These are phyloP conservation scores for Ara ararauna DNA, from an alignment of 2,797 vertebrate species.

Conservation along the genomic window DNA sequence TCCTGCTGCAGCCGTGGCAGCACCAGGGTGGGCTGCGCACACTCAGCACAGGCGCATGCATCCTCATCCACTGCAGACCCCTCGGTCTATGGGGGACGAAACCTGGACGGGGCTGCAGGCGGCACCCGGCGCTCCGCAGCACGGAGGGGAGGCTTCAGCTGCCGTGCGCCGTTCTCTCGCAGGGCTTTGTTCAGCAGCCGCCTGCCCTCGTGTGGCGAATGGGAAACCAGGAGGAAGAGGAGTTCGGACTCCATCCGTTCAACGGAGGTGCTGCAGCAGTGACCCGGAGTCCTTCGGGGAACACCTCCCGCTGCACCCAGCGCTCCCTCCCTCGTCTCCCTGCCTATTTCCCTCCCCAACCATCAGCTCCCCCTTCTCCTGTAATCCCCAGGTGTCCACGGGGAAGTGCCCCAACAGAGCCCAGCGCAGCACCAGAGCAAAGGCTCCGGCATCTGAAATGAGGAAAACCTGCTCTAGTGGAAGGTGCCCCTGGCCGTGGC, in stretches of 20 bases:
- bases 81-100: not conserved
- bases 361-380: not conserved
- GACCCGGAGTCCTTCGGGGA: not conserved
- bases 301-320: not conserved
- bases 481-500: not conserved
- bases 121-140: not conserved
- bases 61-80: fast-evolving
- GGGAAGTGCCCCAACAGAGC: not conserved
- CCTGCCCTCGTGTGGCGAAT: conserved; percentile 78
- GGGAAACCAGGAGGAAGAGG: not conserved
- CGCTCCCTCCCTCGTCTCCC: not conserved
- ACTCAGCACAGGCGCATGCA: fast-evolving
- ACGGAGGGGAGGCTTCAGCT: no score
- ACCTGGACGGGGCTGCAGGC: not conserved
- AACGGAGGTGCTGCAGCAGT: fast-evolving
- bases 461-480: not conserved
- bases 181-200: conserved; percentile 65
- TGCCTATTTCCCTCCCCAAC: not conserved
- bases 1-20: not conserved
- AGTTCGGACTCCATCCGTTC: not conserved
- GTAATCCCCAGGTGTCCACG: fast-evolving
- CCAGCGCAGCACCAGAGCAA: not conserved
- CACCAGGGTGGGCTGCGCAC: not conserved
- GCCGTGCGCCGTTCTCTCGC: fast-evolving
- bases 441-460: not conserved